A percentile compares a stretch with the other conserved stretches of the same genome.
phyloP scores from a whole-genome alignment of 2,888 invertebrate genomes.

The Eilema sororculum region DNA sequence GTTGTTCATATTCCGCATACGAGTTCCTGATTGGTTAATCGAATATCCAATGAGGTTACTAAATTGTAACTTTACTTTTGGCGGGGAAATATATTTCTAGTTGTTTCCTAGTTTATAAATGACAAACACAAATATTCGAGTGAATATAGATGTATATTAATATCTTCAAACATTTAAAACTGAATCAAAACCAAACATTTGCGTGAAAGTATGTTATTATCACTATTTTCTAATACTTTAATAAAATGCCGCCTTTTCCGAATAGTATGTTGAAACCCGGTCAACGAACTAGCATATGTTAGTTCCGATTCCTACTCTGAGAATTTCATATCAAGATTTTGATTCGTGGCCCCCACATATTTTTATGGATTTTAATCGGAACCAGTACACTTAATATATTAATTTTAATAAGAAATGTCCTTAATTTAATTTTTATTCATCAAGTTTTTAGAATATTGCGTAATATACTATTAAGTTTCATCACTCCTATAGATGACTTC shows the following conservation, averaged over 20 bases:
- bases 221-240: neutral
- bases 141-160: neutral
- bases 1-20: neutral
- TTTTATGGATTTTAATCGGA: neutral
- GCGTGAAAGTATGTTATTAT: neutral
- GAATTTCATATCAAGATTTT: neutral
- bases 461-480: neutral
- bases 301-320: conserved; percentile 6
- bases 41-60: neutral
- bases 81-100: neutral
- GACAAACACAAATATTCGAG: neutral
- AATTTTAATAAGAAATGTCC: neutral
- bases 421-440: neutral
- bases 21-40: neutral
- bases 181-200: neutral
- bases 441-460: too few relatives aligned
- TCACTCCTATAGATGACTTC: neutral
- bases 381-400: neutral
- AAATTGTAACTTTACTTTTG: neutral
- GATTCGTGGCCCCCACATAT: neutral
- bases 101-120: neutral
- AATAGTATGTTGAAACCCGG: neutral
- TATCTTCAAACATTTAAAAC: neutral
- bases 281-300: neutral
- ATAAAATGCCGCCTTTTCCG: conserved; percentile 2